phyloP scores from a whole-genome alignment of 2,113 vertebrate genomes.

The Notarius lentiginosus region DNA sequence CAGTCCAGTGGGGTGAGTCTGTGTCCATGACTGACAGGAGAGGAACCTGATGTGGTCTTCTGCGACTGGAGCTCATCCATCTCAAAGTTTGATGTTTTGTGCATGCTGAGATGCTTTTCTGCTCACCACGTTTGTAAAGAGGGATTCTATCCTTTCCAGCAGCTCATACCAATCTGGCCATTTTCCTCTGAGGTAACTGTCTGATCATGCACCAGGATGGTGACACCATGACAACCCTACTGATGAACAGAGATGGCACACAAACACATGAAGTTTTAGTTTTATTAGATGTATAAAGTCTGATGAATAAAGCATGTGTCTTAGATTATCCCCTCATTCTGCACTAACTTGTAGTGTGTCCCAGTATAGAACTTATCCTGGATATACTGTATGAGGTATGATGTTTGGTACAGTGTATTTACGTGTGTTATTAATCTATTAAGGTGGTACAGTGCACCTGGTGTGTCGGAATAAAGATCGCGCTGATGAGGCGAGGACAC shows the following conservation, averaged over 20 bases:
- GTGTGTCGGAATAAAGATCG: slow-evolving; percentile 76
- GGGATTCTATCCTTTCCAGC: background rate
- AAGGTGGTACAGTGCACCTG: slow-evolving; percentile 85
- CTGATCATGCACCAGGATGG: too few species aligned
- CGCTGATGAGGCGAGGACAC: slow-evolving; percentile 74
- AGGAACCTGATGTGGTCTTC: background rate
- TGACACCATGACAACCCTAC: background rate
- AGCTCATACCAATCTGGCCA: background rate
- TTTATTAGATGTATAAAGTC: background rate
- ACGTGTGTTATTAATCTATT: background rate
- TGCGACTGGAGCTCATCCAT: background rate
- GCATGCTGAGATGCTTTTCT: background rate
- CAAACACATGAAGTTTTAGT: background rate
- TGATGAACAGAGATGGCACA: background rate
- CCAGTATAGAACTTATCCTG: background rate
- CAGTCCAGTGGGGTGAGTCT: background rate
- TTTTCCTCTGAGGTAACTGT: background rate
- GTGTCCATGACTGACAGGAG: background rate
- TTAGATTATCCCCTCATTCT: too few species aligned
- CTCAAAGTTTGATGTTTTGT: background rate
- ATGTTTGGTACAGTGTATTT: background rate
- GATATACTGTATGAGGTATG: background rate
- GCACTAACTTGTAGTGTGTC: background rate
- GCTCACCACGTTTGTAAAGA: background rate
- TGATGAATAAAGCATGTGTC: background rate